phyloP scores from a whole-genome alignment of 2,797 vertebrate genomes.

The Argya squamiceps region DNA sequence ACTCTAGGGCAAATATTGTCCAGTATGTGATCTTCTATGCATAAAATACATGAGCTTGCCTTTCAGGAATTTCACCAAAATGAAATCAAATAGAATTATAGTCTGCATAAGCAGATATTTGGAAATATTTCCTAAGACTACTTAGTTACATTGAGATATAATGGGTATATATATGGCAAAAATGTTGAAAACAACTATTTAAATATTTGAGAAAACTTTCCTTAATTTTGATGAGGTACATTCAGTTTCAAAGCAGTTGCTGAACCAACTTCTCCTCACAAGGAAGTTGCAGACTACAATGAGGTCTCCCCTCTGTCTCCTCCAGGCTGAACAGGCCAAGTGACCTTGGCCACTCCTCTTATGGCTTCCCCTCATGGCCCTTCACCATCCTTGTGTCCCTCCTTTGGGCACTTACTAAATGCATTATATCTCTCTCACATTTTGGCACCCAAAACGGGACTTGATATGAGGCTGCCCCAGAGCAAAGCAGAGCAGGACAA shows the following conservation, averaged over 20 bases:
- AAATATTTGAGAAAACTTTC: neutral
- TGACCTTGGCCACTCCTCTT: too few species aligned
- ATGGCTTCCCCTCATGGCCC: neutral
- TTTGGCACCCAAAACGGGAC: fast-evolving
- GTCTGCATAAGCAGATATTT: neutral
- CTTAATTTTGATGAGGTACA: neutral
- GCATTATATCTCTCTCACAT: neutral
- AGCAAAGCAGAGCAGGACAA: fast-evolving
- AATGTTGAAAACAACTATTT: neutral
- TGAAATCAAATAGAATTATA: neutral
- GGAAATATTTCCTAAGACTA: neutral
- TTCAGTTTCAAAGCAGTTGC: neutral
- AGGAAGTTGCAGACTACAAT: neutral
- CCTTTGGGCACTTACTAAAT: neutral
- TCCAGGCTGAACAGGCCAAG: neutral
- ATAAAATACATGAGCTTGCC: neutral
- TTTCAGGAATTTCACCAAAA: neutral
- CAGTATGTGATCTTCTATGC: neutral
- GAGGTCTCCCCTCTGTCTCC: neutral
- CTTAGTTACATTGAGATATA: neutral
- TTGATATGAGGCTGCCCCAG: fast-evolving
- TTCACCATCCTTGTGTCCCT: neutral
- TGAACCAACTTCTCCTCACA: neutral
- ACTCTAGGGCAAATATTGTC: neutral
- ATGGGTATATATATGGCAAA: neutral